Percentiles rank a stretch among this genome's conserved stretches.
Conservation (phyloP, 2,113 vertebrate species). For the Kryptolebias marmoratus region DNA sequence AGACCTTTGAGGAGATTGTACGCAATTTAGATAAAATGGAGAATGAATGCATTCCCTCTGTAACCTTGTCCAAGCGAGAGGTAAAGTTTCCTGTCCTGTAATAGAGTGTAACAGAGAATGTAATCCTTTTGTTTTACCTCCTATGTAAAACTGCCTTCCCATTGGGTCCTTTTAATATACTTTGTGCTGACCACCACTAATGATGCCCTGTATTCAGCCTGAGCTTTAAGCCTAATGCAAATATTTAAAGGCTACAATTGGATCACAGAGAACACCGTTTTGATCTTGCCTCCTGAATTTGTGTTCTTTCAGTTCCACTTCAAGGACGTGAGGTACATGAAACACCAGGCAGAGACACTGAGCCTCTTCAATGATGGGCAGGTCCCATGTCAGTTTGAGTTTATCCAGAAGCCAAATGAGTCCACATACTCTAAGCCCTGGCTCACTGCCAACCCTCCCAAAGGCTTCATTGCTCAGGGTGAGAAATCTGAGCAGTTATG, state of each 20-base stretch:
- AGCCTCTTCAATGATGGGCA: constrained; percentile 89
- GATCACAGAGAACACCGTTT: neutral
- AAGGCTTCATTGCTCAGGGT: constrained; percentile 93
- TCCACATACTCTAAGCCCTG: constrained; percentile 90
- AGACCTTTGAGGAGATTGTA: constrained; percentile 92
- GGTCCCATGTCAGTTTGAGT: constrained; percentile 95
- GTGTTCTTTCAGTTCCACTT: constrained; percentile 85
- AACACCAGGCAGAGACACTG: constrained; percentile 86
- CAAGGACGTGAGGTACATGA: constrained; percentile 92
- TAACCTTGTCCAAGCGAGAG: constrained; percentile 87
- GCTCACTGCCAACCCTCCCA: constrained; percentile 88
- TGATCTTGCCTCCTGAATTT: neutral
- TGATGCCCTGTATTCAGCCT: constrained; percentile 18
- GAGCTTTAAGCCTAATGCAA: neutral
- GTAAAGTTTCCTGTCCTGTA: constrained; percentile 69
- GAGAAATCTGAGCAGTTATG: constrained; percentile 30
- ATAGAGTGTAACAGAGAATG: neutral
- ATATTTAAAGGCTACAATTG: constrained; percentile 10
- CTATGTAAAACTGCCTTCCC: neutral
- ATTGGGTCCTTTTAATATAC: constrained; percentile 1
- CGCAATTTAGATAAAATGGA: constrained; percentile 94
- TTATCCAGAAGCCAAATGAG: constrained; percentile 93
- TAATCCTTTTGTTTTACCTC: neutral
- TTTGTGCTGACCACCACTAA: constrained; percentile 8
- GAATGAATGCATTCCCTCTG: constrained; percentile 95